Conservation (phyloP, 2,888 invertebrate species). For the Elaeidobius kamerunicus region DNA sequence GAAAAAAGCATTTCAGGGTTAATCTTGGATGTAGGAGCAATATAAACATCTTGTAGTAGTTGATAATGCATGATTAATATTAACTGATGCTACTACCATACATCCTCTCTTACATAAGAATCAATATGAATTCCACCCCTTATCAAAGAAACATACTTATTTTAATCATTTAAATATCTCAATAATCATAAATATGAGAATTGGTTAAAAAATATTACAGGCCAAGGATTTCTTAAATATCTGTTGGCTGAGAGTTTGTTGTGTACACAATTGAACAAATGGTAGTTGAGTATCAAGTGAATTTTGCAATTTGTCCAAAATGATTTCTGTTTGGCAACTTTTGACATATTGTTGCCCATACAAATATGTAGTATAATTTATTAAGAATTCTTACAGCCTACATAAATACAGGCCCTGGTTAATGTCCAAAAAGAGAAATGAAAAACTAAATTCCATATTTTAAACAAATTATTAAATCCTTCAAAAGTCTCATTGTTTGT, state of each 20-base stretch:
- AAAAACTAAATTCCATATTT: background rate
- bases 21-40: constrained; percentile 7
- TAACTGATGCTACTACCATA: background rate
- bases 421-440: background rate
- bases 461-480: too few species aligned
- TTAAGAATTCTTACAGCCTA: background rate
- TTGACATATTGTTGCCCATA: background rate
- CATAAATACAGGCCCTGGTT: background rate
- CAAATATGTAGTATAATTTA: background rate
- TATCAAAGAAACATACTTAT: constrained; percentile 1
- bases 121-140: constrained; percentile 4
- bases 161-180: constrained; percentile 1
- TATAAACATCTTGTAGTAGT: constrained; percentile 17
- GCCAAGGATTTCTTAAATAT: constrained; percentile 14
- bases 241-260: constrained; percentile 14
- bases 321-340: background rate
- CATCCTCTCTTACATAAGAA: background rate
- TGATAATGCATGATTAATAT: constrained; percentile 7
- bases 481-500: background rate
- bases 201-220: constrained; percentile 10
- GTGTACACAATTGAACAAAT: constrained; percentile 17
- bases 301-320: background rate
- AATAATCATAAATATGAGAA: constrained; percentile 2
- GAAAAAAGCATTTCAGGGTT: background rate
- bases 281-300: constrained; percentile 3